Evolutionary conservation across 2,888 invertebrate species (phyloP).

Genomic region (Dascillus cervinus): DNA sequence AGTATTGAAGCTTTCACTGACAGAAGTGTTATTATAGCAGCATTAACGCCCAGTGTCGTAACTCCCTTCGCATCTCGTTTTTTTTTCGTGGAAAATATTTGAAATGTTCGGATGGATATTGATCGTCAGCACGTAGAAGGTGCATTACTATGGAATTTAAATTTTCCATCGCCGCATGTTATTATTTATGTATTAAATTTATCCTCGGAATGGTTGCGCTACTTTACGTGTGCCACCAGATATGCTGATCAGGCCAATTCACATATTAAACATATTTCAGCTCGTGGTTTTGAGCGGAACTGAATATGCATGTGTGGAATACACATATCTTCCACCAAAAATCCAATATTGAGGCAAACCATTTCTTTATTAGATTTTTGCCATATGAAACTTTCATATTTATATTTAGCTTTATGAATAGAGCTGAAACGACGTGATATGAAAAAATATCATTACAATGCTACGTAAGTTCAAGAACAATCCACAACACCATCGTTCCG

Average conservation of each 20-base stretch:
- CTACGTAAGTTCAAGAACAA: too few relatives aligned
- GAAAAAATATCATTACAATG: too few relatives aligned
- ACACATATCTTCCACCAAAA: slow-evolving; percentile 9
- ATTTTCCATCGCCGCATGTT: too few relatives aligned
- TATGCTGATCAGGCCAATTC: slow-evolving; percentile 10
- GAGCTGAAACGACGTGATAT: too few relatives aligned
- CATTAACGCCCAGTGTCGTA: too few relatives aligned
- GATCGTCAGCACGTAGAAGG: too few relatives aligned
- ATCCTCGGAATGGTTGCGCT: neutral
- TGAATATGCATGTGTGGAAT: slow-evolving; percentile 14
- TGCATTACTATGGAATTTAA: too few relatives aligned
- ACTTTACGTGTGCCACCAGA: slow-evolving; percentile 8
- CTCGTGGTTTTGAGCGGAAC: slow-evolving; percentile 7
- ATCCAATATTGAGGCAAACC: slow-evolving; percentile 10
- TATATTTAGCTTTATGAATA: slow-evolving; percentile 8
- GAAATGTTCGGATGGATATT: too few relatives aligned
- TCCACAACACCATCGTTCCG: too few relatives aligned
- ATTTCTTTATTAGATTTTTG: slow-evolving; percentile 8
- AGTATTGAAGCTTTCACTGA: slow-evolving; percentile 7
- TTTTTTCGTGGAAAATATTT: too few relatives aligned
- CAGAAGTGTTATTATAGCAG: slow-evolving; percentile 8
- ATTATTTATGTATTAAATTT: too few relatives aligned
- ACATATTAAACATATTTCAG: slow-evolving; percentile 15
- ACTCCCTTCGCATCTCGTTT: too few relatives aligned
- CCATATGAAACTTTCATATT: slow-evolving; percentile 5